phyloP scores from a whole-genome alignment of 2,888 invertebrate genomes.

The Trissonchulus sp. region DNA sequence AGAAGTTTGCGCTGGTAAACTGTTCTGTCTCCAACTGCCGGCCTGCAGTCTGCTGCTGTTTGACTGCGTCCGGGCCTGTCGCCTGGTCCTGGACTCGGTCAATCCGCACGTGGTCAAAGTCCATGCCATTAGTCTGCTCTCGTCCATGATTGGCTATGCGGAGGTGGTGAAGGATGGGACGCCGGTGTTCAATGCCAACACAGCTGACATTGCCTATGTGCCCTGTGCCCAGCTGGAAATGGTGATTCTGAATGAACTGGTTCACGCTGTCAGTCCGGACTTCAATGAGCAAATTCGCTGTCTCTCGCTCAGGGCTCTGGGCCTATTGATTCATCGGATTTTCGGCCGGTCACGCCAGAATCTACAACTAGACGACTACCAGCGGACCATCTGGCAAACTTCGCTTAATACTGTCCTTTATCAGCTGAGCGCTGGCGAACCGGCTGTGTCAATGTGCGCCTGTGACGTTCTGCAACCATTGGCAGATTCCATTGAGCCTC shows the following conservation, averaged over 20 bases:
- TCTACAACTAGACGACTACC: neutral
- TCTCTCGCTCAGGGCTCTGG: neutral
- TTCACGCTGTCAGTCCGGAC: neutral
- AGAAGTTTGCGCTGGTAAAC: neutral
- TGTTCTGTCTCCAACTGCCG: constrained; percentile 8
- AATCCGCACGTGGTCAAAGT: neutral
- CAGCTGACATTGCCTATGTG: neutral
- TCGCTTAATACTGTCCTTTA: neutral
- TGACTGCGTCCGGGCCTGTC: neutral
- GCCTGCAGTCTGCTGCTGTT: constrained; percentile 13
- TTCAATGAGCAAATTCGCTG: neutral
- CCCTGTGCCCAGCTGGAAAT: neutral
- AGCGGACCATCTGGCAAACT: neutral
- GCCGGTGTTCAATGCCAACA: neutral
- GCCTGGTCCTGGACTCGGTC: neutral
- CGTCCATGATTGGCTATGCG: neutral
- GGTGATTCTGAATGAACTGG: constrained; percentile 9
- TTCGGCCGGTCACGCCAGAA: neutral
- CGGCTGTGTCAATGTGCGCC: constrained; percentile 12
- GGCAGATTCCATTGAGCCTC: neutral
- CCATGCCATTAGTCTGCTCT: neutral
- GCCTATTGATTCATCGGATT: neutral
- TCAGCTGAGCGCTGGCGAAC: neutral
- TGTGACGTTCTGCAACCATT: constrained; percentile 19
- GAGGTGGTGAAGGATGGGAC: neutral